Percentiles rank a stretch among this genome's conserved stretches.
Evolutionary conservation across 2,888 invertebrate species (phyloP).

Genomic region (Ptycholaimellus sp.): DNA sequence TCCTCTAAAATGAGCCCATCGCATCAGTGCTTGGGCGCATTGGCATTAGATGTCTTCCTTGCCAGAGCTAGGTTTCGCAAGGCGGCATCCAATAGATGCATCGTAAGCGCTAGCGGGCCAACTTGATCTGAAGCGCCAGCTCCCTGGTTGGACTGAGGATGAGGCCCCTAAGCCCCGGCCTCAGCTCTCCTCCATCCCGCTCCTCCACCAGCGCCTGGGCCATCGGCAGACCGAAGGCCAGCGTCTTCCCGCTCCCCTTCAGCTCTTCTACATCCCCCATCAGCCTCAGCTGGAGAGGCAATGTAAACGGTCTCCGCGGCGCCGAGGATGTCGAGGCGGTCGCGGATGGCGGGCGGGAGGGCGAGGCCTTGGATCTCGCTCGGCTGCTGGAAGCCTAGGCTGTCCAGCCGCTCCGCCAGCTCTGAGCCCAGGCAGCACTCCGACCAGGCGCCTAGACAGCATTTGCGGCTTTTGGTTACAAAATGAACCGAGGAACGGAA

Average conservation of each 20-base stretch:
- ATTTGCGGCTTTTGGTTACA: no score
- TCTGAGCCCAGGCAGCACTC: no score
- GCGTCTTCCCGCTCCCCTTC: conserved; percentile 79
- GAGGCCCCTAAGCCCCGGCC: conserved; percentile 38
- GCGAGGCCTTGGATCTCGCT: conserved; percentile 60
- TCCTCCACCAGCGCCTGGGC: conserved; percentile 54
- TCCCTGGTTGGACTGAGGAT: conserved; percentile 87
- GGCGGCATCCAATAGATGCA: neutral
- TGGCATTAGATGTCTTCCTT: no score
- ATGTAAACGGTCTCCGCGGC: conserved; percentile 61
- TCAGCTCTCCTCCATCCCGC: conserved; percentile 28
- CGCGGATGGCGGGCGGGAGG: conserved; percentile 58
- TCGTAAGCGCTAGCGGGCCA: neutral
- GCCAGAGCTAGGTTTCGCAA: no score
- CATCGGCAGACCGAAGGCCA: conserved; percentile 87
- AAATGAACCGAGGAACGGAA: no score
- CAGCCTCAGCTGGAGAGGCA: no score
- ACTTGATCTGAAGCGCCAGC: conserved; percentile 71
- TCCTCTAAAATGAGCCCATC: no score
- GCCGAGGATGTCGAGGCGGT: conserved; percentile 71
- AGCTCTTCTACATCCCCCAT: neutral
- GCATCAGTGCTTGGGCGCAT: no score
- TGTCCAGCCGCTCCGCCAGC: conserved; percentile 47
- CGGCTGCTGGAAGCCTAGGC: conserved; percentile 51
- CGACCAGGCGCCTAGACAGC: no score